Base-by-base conservation (phyloP, 1,140 invertebrate species). In the Papilio machaon region DNA sequence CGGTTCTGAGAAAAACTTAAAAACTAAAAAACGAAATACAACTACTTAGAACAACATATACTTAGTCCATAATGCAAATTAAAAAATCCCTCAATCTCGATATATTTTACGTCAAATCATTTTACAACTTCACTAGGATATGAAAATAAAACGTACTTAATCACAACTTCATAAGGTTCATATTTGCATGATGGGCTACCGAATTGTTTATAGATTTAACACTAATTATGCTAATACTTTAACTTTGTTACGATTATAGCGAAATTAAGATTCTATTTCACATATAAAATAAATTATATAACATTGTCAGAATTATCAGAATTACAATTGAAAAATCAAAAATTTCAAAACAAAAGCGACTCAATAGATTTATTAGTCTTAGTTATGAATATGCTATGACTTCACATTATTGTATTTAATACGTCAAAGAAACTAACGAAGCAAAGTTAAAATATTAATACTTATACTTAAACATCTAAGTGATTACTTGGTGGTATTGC, bases 401-500 rank as follows among this genome's bases (percentile, higher is more conserved):
- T 30, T 30, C 23, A 30, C 23, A 30, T 30, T 30, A 30, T 30
- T 30, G 23, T 30, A 30, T 30, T 30, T 2, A 30, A n/a, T 7
- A 2, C 17, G 10, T 0, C 17, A n/a, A 54, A 19, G 7, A 58
- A 17, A 64, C 60, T 11, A 64, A 30, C 23, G 11, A 9, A 58
- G 54, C 60, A 64, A 64, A 73, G 10, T 35, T 73, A 73, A 73
- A 73, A 49, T 47, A 73, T 52, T 47, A 49, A 11, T 81, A 78
- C 64, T 23, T 73, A 73, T 43, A 81, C 47, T 76, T 80, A 79
- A 80, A 79, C 80, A 85, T 52, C 49, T 60, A 64, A 46, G 9
- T 79, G 82, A 88, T 86, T 91, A 92, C 83, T 94, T 92, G 47
- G 92, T 92, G 73, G 85, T 83, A 82, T 92, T 94, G 19, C 85